Base-by-base conservation (phyloP, 2,888 invertebrate genomes). In the Eubasilissa splendida region DNA sequence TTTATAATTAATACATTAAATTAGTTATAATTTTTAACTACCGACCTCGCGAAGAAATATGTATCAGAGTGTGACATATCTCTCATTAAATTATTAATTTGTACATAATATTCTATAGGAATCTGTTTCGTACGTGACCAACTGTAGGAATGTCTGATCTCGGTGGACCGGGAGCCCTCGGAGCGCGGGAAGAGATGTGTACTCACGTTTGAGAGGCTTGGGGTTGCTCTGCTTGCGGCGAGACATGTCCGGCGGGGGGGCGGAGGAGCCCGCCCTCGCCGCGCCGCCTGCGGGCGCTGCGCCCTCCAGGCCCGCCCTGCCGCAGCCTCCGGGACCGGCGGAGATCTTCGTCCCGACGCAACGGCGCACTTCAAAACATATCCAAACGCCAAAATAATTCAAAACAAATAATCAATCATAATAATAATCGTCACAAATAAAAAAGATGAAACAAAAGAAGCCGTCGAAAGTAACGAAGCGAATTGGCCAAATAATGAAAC, bases 221-320 rank as follows among this genome's bases (percentile, higher is more conserved):
- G 97, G 97, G 92, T 97, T 97, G 92, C 96, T 96, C 93, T 97
- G 97, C 93, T 97, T 97, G 91, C 97, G 93, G 89, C 97, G 95
- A 89, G 97, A 97, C 97, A 97, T 97, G 89, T 87, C 90, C 89
- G 80, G 80, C 66, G 82, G 83, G 83, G 81, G 84, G 83, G 84
- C 83, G 60, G 60, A 75, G 80, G 79, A 82, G 76, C 76, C 76
- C 80, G 56, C 78, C 81, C 82, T 75, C 77, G 59, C 84, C 84
- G 78, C 81, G 70, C 78, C 79, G 82, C 83, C 84, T 81, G 60
- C 82, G 56, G 77, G 75, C 79, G 74, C 77, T 66, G 74, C 82
- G 80, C 82, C 80, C 84, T 79, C 68, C 75, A 70, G 65, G 71
- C 75, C 79, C 77, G 65, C 79, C 77, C 65, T 52, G 53, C 63